Conservation (phyloP, 2,888 invertebrate genomes). For the Ectemnius cavifrons region DNA sequence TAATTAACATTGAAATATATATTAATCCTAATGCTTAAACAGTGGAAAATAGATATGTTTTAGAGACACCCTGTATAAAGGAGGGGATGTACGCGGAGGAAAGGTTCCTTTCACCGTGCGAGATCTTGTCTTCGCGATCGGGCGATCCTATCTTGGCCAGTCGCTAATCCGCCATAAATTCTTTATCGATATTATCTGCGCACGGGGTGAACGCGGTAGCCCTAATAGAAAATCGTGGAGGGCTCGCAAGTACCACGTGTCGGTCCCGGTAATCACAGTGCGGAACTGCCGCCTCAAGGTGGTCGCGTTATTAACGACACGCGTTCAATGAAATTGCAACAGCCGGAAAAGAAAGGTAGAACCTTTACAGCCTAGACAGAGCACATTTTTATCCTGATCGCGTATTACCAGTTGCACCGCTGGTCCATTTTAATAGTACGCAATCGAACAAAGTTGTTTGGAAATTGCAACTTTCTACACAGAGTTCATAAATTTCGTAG, state of each 20-base stretch:
- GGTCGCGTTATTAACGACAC: conserved; percentile 15
- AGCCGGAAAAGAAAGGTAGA: conserved; percentile 3
- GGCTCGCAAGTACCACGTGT: too few species aligned
- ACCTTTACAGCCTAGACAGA: not conserved
- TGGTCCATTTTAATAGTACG: not conserved
- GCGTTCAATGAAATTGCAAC: conserved; percentile 25
- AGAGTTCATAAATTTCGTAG: too few species aligned
- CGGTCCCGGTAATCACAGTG: conserved; percentile 29
- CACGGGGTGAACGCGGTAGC: conserved; percentile 3
- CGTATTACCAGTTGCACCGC: conserved; percentile 4
- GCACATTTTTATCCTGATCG: conserved; percentile 17
- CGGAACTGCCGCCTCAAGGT: conserved; percentile 17
- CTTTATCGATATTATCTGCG: conserved; percentile 26
- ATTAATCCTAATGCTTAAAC: too few species aligned
- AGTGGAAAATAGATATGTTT: too few species aligned
- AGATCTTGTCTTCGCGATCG: conserved; percentile 13
- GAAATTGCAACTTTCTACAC: too few species aligned
- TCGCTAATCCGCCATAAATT: conserved; percentile 40
- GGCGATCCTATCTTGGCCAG: conserved; percentile 36
- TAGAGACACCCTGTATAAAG: not conserved
- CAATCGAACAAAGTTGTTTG: too few species aligned
- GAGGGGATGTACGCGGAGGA: not conserved
- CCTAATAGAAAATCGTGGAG: conserved; percentile 27
- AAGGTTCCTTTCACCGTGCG: conserved; percentile 11
- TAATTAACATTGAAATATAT: too few species aligned